phyloP scores from a whole-genome alignment of 2,113 vertebrate species.

The Motacilla tschutschensis region DNA sequence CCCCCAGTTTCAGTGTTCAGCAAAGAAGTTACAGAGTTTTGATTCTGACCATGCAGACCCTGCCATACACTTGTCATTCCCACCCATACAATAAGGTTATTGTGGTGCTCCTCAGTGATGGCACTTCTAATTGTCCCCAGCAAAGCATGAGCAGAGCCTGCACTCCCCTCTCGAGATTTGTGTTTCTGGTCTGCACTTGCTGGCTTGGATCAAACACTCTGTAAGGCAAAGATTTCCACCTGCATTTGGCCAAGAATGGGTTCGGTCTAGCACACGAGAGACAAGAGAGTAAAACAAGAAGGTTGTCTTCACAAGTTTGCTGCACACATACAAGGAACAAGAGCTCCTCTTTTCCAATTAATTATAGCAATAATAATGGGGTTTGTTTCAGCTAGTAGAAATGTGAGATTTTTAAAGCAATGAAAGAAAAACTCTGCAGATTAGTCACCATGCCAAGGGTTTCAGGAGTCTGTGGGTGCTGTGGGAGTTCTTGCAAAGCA shows the following conservation, averaged over 20 bases:
- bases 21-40: background rate
- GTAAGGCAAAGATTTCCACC: background rate
- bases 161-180: fast-evolving
- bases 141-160: background rate
- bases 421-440: background rate
- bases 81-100: background rate
- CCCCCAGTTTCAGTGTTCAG: background rate
- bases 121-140: background rate
- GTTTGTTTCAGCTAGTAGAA: background rate
- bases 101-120: background rate
- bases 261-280: background rate
- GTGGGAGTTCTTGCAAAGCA: background rate
- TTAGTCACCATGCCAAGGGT: background rate
- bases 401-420: background rate
- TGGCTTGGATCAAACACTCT: background rate
- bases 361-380: background rate
- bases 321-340: background rate
- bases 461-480: background rate
- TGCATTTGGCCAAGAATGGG: background rate
- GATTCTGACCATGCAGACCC: background rate
- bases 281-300: background rate
- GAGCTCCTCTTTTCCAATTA: background rate
- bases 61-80: background rate
- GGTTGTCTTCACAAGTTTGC: background rate
- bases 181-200: background rate